These are phyloP conservation scores for Antitype chi DNA, from an alignment of 2,888 invertebrate species.

Conservation along the genomic window DNA sequence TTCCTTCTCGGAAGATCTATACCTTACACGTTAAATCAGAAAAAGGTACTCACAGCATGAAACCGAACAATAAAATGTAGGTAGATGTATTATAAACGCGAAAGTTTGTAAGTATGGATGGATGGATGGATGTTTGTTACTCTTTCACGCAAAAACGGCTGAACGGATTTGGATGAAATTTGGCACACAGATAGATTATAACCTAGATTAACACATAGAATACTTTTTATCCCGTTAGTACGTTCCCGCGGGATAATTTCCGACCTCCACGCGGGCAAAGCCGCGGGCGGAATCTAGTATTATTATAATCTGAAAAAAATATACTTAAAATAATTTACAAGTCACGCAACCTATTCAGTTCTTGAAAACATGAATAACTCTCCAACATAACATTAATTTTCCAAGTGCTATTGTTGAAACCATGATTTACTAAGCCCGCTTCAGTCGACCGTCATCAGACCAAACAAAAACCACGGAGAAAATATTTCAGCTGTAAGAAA, in stretches of 20 bases:
- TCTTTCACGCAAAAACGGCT: too few species aligned
- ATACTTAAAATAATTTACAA: constrained; percentile 4
- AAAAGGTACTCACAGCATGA: not conserved
- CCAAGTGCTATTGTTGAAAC: constrained; percentile 42
- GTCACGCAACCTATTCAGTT: constrained; percentile 18
- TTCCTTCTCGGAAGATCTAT: not conserved
- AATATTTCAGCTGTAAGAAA: constrained; percentile 58
- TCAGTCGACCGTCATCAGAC: constrained; percentile 39
- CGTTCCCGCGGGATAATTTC: too few species aligned
- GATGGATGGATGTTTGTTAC: too few species aligned
- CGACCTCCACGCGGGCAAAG: too few species aligned
- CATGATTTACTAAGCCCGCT: constrained; percentile 42
- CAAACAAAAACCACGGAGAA: constrained; percentile 48
- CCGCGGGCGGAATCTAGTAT: too few species aligned
- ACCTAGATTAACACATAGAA: too few species aligned
- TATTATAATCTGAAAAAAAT: not conserved
- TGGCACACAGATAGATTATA: too few species aligned
- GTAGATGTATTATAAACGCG: too few species aligned
- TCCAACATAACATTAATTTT: constrained; percentile 32
- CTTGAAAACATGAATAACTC: constrained; percentile 19
- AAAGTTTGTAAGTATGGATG: too few species aligned
- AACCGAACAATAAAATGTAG: not conserved
- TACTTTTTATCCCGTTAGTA: too few species aligned
- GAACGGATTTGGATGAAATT: too few species aligned
- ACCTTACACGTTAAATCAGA: not conserved